A percentile compares a stretch with the other conserved stretches of the same genome.
Evolutionary conservation across 2,888 invertebrate genomes (phyloP).

Genomic region (Graphium colonna): DNA sequence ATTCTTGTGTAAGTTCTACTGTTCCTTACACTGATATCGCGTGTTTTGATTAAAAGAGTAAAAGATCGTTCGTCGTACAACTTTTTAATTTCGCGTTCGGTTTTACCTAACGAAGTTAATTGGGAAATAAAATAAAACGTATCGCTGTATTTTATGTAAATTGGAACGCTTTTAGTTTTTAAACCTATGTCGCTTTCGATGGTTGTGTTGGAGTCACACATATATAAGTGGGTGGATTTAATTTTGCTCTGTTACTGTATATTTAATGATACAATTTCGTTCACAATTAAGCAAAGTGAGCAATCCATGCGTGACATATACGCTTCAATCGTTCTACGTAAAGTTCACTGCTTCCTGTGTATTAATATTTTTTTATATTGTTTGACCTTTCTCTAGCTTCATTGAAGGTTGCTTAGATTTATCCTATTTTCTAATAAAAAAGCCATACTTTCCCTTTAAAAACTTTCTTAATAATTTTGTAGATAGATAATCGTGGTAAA

Average conservation of each 20-base stretch:
- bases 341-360: constrained; percentile 57
- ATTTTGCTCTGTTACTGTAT: constrained; percentile 10
- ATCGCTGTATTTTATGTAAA: constrained; percentile 12
- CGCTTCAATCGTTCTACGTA: constrained; percentile 51
- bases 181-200: neutral
- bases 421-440: constrained; percentile 1
- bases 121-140: constrained; percentile 13
- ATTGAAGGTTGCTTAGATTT: constrained; percentile 23
- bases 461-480: no score
- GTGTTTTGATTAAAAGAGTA: constrained; percentile 49
- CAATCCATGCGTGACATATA: constrained; percentile 54
- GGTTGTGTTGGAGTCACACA: constrained; percentile 1
- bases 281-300: constrained; percentile 48
- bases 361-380: constrained; percentile 37
- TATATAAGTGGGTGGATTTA: constrained; percentile 16
- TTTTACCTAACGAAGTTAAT: constrained; percentile 21
- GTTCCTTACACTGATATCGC: constrained; percentile 55
- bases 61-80: constrained; percentile 29
- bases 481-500: no score
- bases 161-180: constrained; percentile 2
- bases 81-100: constrained; percentile 39
- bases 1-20: constrained; percentile 52
- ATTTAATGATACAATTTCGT: constrained; percentile 28
- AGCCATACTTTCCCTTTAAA: no score
- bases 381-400: constrained; percentile 43